Evolutionary conservation across 1,140 invertebrate genomes (phyloP), one percentile per base, ranked within the genome.

Genomic region (Orussus abietinus): DNA sequence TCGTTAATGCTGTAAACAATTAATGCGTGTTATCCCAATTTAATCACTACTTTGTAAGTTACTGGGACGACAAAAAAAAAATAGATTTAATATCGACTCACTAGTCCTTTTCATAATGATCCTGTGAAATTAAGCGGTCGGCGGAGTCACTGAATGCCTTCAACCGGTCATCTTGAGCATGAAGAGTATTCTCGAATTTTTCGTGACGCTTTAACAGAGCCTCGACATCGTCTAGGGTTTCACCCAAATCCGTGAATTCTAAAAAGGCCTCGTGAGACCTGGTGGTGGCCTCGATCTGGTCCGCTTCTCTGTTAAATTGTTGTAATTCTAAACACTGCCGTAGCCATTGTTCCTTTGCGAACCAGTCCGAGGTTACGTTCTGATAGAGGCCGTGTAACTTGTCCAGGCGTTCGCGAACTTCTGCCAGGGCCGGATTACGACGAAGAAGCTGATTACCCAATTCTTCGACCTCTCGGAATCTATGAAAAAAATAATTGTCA

Each of bases 231-330:
- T 98, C 95, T 31, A 97, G 76, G 0, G 92, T 92, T 50, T 86
- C 91, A 22, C 93, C 94, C 26, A 92, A 76, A 54, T 94, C 84
- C 6, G 81, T 82, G 69, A 88, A 91, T 50, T 96, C 92, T 7
- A 98, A 74, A 71, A 94, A 96, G 0, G 91, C 87, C 64, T 95
- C 87, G 64, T 98, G 94, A 25, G 90, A 89, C 36, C 90, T 90
- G 22, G 90, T 95, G 3, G 90, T 86, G 1, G 94, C 92, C 73
- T 98, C 95, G 45, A 98, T 94, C 62, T 96, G 90, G 69, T 98
- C 94, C 0, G 94, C 95, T 73, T 99, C 96, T 37, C 90, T 81
- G 66, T 95, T 96, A 70, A 98, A 96, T 43, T 88, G 79, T 71
- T 92, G 88, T 34, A 96, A 72, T 55, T 95, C 88, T 11, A 92